Conservation (phyloP, 2,888 invertebrate species). For the Mellilla xanthometata region DNA sequence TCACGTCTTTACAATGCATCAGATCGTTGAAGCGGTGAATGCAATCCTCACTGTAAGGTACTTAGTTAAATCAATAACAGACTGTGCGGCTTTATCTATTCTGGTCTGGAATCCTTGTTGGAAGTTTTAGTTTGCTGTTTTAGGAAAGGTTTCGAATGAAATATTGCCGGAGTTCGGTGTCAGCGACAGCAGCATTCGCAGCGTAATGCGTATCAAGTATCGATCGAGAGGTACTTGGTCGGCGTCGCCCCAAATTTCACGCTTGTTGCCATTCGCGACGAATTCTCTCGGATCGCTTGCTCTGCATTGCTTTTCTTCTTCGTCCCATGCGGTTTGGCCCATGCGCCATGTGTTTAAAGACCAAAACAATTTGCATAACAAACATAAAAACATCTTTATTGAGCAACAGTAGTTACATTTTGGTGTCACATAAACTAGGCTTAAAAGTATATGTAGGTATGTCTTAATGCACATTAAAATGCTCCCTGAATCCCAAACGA, state of each 20-base stretch:
- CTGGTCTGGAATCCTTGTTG: constrained; percentile 29
- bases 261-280: constrained; percentile 59
- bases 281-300: constrained; percentile 40
- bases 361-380: constrained; percentile 46
- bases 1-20: constrained; percentile 24
- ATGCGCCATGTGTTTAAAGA: constrained; percentile 41
- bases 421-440: too few species aligned
- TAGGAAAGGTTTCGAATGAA: constrained; percentile 34
- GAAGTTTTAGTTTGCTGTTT: constrained; percentile 37
- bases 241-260: constrained; percentile 73
- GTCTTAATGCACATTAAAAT: too few species aligned
- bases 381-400: too few species aligned
- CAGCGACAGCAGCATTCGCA: constrained; percentile 64
- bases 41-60: constrained; percentile 20
- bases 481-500: too few species aligned
- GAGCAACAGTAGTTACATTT: too few species aligned
- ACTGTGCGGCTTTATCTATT: constrained; percentile 30
- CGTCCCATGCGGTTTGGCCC: constrained; percentile 32
- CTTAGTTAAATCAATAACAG: constrained; percentile 27
- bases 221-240: constrained; percentile 71
- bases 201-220: constrained; percentile 75
- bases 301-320: constrained; percentile 39
- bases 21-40: constrained; percentile 19
- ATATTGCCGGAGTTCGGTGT: constrained; percentile 57
- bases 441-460: too few species aligned